Evolutionary conservation across 2,797 vertebrate species (phyloP).

Genomic region (Adelosebastes latens): DNA sequence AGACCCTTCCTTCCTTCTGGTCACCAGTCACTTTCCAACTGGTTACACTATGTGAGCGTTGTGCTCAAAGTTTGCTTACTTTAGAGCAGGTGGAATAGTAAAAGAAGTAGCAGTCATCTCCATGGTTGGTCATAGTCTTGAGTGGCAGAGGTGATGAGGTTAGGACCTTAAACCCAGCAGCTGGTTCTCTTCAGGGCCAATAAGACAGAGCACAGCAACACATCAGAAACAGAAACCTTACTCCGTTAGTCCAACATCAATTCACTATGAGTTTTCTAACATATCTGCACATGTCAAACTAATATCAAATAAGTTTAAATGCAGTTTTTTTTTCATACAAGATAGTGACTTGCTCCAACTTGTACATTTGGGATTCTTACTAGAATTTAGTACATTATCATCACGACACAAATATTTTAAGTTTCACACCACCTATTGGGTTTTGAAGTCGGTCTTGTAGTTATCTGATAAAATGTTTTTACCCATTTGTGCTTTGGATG

Average conservation of each 20-base stretch:
- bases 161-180: slow-evolving; percentile 52
- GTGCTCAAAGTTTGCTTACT: slow-evolving; percentile 70
- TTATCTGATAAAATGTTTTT: not conserved
- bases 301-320: not conserved
- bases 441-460: not conserved
- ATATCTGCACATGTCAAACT: not conserved
- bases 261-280: not conserved
- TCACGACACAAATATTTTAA: too few species aligned
- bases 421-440: not conserved
- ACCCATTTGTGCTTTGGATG: not conserved
- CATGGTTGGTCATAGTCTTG: slow-evolving; percentile 88
- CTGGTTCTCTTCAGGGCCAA: slow-evolving; percentile 62
- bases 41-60: not conserved
- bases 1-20: not conserved
- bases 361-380: not conserved
- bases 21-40: not conserved
- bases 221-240: not conserved
- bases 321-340: not conserved
- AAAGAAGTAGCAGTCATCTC: slow-evolving; percentile 98
- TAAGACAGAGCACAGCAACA: slow-evolving; percentile 30
- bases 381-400: not conserved
- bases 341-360: not conserved
- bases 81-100: slow-evolving; percentile 96
- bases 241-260: too few species aligned
- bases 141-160: slow-evolving; percentile 11